These are phyloP conservation scores for Anastrepha obliqua DNA, from an alignment of 1,140 invertebrate species.

Conservation along the genomic window DNA sequence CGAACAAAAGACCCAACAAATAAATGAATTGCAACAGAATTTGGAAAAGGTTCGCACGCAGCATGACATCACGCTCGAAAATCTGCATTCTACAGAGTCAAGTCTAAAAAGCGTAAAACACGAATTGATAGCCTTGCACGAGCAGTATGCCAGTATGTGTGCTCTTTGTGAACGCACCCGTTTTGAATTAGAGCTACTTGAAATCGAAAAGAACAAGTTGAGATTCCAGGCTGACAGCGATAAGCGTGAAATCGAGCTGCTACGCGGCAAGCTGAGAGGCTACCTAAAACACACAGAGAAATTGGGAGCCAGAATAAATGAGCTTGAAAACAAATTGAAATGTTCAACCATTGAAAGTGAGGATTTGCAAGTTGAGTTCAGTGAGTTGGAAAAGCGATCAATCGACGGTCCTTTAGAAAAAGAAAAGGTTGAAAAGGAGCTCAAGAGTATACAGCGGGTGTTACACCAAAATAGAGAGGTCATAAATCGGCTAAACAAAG, in stretches of 20 bases:
- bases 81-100: conserved; percentile 56
- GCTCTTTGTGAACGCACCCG: conserved; percentile 61
- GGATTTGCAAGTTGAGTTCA: neutral
- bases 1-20: conserved; percentile 61
- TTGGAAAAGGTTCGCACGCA: conserved; percentile 57
- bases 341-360: neutral
- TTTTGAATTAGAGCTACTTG: conserved; percentile 57
- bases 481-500: neutral
- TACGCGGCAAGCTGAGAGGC: conserved; percentile 57
- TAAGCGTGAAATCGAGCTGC: conserved; percentile 54
- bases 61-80: conserved; percentile 56
- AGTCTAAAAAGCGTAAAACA: conserved; percentile 57
- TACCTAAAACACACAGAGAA: conserved; percentile 60
- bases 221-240: conserved; percentile 56
- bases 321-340: conserved; percentile 55
- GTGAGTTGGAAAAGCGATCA: neutral
- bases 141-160: conserved; percentile 61
- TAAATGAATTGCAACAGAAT: conserved; percentile 58
- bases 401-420: neutral
- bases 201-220: conserved; percentile 58
- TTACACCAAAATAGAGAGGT: neutral
- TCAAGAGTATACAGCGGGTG: neutral
- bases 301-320: conserved; percentile 54
- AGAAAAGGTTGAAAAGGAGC: neutral
- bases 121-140: conserved; percentile 58